Evolutionary conservation across 2,888 invertebrate genomes (phyloP).

Genomic region (Drosophila rellima): DNA sequence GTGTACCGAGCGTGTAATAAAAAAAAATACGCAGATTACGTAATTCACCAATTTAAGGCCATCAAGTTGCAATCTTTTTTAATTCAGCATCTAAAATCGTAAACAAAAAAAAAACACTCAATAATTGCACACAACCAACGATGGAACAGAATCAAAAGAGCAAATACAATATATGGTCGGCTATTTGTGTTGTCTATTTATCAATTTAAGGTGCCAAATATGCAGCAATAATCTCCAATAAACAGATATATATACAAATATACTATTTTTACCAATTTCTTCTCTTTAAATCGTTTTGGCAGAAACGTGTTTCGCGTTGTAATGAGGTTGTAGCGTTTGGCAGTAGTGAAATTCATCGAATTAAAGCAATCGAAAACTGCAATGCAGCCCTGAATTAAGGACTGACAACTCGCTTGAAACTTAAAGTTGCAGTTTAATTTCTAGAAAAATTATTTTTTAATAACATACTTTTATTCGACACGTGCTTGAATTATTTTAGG

Average conservation of each 20-base stretch:
- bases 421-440: conserved; percentile 16
- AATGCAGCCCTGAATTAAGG: conserved; percentile 37
- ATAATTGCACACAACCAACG: conserved; percentile 48
- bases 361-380: conserved; percentile 51
- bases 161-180: too few relatives aligned
- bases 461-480: conserved; percentile 7
- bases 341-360: conserved; percentile 30
- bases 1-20: conserved; percentile 14
- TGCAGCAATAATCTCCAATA: conserved; percentile 1
- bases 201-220: neutral
- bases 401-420: conserved; percentile 30
- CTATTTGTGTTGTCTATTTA: too few relatives aligned
- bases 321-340: conserved; percentile 11
- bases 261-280: conserved; percentile 15
- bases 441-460: conserved; percentile 8
- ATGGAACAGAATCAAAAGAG: too few relatives aligned
- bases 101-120: conserved; percentile 52
- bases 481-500: conserved; percentile 26
- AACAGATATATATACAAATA: neutral
- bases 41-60: conserved; percentile 54
- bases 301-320: conserved; percentile 65
- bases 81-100: conserved; percentile 57
- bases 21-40: conserved; percentile 60
- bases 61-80: conserved; percentile 38
- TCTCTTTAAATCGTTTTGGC: conserved; percentile 7